Evolutionary conservation across 92 coral and sea anemone species (phyloP).

Genomic region (Epizoanthus fatuus): DNA sequence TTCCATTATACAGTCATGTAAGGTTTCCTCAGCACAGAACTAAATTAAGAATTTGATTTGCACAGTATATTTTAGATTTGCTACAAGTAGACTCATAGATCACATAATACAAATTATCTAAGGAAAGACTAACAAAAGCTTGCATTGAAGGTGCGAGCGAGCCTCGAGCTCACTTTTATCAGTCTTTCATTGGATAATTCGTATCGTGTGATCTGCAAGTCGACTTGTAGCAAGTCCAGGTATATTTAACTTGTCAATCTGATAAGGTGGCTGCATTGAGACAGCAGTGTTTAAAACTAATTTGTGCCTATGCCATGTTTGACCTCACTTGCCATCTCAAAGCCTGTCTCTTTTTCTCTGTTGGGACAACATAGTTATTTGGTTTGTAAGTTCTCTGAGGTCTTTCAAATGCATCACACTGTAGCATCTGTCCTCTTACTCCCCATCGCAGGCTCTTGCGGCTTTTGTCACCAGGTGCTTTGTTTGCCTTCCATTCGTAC

Average conservation of each 20-base stretch:
- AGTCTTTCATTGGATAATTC: too few relatives aligned
- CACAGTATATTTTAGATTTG: too few relatives aligned
- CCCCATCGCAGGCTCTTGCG: slow-evolving; percentile 95
- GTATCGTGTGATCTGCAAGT: too few relatives aligned
- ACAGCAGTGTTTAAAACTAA: background rate
- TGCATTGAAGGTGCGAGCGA: too few relatives aligned
- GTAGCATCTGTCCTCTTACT: slow-evolving; percentile 94
- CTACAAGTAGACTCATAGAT: too few relatives aligned
- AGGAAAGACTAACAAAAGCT: too few relatives aligned
- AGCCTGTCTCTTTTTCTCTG: slow-evolving; percentile 95
- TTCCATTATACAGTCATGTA: too few relatives aligned
- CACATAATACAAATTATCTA: too few relatives aligned
- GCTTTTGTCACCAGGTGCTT: slow-evolving; percentile 96
- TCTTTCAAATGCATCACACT: slow-evolving; percentile 96
- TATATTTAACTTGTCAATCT: background rate
- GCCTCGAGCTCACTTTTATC: too few relatives aligned
- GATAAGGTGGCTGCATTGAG: background rate
- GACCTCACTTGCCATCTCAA: slow-evolving; percentile 98
- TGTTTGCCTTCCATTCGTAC: slow-evolving; percentile 89
- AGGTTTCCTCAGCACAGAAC: too few relatives aligned
- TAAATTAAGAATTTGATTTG: too few relatives aligned
- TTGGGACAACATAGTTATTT: slow-evolving; percentile 96
- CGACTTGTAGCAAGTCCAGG: too few relatives aligned
- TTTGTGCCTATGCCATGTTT: slow-evolving; percentile 62
- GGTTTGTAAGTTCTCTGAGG: slow-evolving; percentile 87